Evolutionary conservation across 2,113 vertebrate genomes (phyloP).

Genomic region (Euleptes europaea): DNA sequence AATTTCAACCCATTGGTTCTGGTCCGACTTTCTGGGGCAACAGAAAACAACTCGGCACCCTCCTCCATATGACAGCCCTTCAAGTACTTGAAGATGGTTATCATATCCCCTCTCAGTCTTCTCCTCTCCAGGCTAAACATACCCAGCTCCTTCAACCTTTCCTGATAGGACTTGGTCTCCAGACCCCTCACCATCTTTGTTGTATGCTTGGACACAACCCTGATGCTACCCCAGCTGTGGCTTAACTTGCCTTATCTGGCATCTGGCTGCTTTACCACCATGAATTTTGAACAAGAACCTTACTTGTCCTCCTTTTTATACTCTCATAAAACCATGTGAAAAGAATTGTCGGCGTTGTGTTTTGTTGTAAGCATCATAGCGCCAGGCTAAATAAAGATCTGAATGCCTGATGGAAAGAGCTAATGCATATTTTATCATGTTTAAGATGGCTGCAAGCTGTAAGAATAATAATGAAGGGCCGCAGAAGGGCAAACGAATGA

Average conservation of each 20-base stretch:
- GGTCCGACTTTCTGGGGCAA: no score
- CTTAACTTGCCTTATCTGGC: constrained; percentile 5
- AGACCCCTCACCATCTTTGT: no score
- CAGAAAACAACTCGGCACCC: no score
- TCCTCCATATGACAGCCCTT: no score
- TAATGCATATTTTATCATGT: constrained; percentile 61
- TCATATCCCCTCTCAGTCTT: no score
- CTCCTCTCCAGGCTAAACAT: no score
- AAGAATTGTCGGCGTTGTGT: background rate
- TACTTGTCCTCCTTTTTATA: constrained; percentile 18
- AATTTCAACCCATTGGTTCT: no score
- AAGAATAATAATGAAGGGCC: constrained; percentile 65
- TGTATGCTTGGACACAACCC: background rate
- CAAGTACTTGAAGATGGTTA: no score
- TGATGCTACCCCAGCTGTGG: background rate
- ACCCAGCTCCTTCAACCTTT: no score
- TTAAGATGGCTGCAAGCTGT: constrained; percentile 63
- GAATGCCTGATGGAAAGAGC: constrained; percentile 42
- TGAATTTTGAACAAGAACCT: constrained; percentile 15
- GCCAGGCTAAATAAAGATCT: constrained; percentile 52
- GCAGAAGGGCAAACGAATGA: constrained; percentile 50
- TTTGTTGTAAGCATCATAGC: constrained; percentile 34
- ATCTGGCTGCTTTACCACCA: constrained; percentile 21
- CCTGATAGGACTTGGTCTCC: no score
- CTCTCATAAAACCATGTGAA: constrained; percentile 24